phyloP scores from a whole-genome alignment of 30 jellyfish, hydroid and myxozoan genomes.

The Nemopilema nomurai region DNA sequence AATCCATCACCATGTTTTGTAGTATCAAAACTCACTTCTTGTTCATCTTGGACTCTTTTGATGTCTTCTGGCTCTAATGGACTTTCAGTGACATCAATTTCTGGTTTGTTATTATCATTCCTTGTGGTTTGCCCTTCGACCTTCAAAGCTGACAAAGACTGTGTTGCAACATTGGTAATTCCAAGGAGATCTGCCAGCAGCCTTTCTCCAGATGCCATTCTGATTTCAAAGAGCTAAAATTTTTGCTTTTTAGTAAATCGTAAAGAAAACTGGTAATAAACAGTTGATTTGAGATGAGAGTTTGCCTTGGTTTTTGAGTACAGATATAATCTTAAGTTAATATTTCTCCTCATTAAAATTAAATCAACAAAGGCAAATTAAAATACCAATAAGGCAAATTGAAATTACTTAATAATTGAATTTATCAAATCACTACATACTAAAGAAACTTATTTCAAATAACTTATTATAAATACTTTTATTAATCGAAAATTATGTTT shows the following conservation, averaged over 20 bases:
- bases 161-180: constrained; percentile 55
- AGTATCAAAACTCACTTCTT: background rate
- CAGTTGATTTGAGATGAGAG: background rate
- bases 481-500: too few relatives aligned
- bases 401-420: too few relatives aligned
- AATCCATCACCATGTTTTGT: background rate
- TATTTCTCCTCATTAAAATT: too few relatives aligned
- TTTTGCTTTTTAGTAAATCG: background rate
- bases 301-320: too few relatives aligned
- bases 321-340: too few relatives aligned
- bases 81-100: too few relatives aligned
- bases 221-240: background rate
- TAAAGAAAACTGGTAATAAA: background rate
- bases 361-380: too few relatives aligned
- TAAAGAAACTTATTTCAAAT: too few relatives aligned
- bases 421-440: too few relatives aligned
- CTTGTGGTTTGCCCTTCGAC: background rate
- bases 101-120: background rate
- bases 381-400: too few relatives aligned
- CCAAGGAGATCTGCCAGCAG: constrained; percentile 60
- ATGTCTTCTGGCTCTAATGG: background rate
- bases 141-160: constrained; percentile 16
- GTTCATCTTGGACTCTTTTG: background rate
- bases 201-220: constrained; percentile 48
- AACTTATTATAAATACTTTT: too few relatives aligned